Percentiles rank a stretch among this genome's conserved stretches.
Evolutionary conservation across 2,113 vertebrate species (phyloP).

Genomic region (Carlito syrichta): DNA sequence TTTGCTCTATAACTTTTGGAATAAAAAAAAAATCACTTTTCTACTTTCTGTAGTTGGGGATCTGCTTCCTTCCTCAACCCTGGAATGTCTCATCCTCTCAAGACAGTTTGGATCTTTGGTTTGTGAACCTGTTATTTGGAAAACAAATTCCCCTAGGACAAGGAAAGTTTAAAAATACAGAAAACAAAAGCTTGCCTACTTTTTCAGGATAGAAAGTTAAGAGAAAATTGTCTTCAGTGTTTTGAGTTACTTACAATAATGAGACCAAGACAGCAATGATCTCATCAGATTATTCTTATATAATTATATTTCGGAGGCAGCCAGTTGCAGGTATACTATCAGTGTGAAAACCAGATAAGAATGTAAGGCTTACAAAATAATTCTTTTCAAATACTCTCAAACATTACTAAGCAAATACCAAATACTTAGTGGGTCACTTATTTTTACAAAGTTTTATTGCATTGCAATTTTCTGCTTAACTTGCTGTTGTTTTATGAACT

Average conservation of each 20-base stretch:
- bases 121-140: neutral
- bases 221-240: neutral
- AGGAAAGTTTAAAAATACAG: neutral
- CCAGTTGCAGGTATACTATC: neutral
- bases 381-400: neutral
- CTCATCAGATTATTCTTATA: neutral
- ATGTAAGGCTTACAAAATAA: neutral
- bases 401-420: neutral
- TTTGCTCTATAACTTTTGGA: neutral
- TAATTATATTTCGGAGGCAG: neutral
- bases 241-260: neutral
- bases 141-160: neutral
- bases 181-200: neutral
- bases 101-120: neutral
- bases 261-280: neutral
- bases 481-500: conserved; percentile 47
- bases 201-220: neutral
- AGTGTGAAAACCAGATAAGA: neutral
- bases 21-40: neutral
- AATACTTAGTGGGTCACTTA: neutral
- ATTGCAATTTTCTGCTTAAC: neutral
- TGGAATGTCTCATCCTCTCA: neutral
- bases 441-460: conserved; percentile 1
- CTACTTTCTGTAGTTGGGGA: neutral
- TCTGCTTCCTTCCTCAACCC: neutral